phyloP scores from a whole-genome alignment of 2,888 invertebrate species.

The Isoperla grammatica region DNA sequence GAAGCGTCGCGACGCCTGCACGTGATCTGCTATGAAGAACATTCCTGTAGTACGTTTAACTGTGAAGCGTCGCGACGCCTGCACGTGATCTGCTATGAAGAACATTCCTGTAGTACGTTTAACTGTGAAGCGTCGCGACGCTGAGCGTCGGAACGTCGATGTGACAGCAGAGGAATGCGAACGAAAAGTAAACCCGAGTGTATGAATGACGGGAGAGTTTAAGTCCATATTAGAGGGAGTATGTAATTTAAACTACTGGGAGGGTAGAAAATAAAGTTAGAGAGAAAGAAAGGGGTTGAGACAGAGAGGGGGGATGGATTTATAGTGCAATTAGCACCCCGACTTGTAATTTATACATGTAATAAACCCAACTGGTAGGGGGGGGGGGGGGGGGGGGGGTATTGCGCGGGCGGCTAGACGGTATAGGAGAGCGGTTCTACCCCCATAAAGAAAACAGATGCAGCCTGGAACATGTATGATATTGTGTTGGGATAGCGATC shows the following conservation, averaged over 20 bases:
- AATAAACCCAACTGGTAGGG: slow-evolving; percentile 31
- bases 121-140: too few relatives aligned
- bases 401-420: slow-evolving; percentile 17
- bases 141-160: too few relatives aligned
- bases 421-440: slow-evolving; percentile 13
- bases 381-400: background rate
- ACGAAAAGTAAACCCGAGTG: slow-evolving; percentile 14
- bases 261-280: slow-evolving; percentile 24
- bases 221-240: slow-evolving; percentile 18
- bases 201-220: slow-evolving; percentile 14
- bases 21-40: too few relatives aligned
- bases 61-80: too few relatives aligned
- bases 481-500: too few relatives aligned
- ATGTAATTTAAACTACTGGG: slow-evolving; percentile 16
- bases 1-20: too few relatives aligned
- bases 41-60: too few relatives aligned
- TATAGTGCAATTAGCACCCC: slow-evolving; percentile 34
- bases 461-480: too few relatives aligned
- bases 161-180: slow-evolving; percentile 2
- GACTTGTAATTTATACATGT: slow-evolving; percentile 35
- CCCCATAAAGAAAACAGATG: slow-evolving; percentile 16
- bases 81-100: too few relatives aligned
- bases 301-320: slow-evolving; percentile 30
- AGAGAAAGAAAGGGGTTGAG: slow-evolving; percentile 23
- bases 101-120: too few relatives aligned